Percentiles rank a stretch among this genome's conserved stretches.
phyloP scores from a whole-genome alignment of 2,888 invertebrate species.

The Amblyteles armatorius region DNA sequence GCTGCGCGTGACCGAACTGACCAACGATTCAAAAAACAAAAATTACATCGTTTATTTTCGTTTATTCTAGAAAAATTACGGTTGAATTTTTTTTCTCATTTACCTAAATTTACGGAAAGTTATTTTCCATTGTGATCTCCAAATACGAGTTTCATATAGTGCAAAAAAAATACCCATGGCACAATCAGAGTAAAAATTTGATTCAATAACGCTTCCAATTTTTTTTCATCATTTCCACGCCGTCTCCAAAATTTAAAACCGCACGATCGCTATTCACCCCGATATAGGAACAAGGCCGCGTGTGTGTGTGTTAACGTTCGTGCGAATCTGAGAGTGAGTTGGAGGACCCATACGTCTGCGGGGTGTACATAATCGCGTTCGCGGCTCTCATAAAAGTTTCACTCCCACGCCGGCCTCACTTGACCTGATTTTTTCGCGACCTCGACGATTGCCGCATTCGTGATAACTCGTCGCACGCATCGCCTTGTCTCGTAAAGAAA shows the following conservation, averaged over 20 bases:
- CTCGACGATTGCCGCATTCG: constrained; percentile 63
- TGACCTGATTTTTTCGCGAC: constrained; percentile 76
- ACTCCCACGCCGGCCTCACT: constrained; percentile 75
- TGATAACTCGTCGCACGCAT: constrained; percentile 62
- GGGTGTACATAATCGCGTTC: constrained; percentile 59
- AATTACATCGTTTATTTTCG: neutral
- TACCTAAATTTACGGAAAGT: neutral
- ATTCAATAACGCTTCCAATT: neutral
- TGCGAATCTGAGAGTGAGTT: constrained; percentile 25
- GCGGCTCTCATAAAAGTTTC: constrained; percentile 77
- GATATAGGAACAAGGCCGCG: constrained; percentile 18
- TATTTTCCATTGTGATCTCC: neutral
- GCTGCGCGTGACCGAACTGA: neutral
- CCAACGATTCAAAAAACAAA: neutral
- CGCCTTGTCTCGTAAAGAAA: constrained; percentile 16
- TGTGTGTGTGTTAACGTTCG: constrained; percentile 3
- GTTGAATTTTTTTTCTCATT: neutral
- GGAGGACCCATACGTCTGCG: constrained; percentile 29
- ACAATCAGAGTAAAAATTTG: neutral
- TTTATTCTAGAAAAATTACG: neutral
- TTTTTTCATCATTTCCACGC: neutral
- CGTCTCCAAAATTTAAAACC: neutral
- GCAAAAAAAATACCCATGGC: neutral
- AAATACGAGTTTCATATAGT: neutral
- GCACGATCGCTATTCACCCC: constrained; percentile 7